Base-by-base conservation (phyloP, 2,113 vertebrate genomes). In the Triplophysa tibetana region DNA sequence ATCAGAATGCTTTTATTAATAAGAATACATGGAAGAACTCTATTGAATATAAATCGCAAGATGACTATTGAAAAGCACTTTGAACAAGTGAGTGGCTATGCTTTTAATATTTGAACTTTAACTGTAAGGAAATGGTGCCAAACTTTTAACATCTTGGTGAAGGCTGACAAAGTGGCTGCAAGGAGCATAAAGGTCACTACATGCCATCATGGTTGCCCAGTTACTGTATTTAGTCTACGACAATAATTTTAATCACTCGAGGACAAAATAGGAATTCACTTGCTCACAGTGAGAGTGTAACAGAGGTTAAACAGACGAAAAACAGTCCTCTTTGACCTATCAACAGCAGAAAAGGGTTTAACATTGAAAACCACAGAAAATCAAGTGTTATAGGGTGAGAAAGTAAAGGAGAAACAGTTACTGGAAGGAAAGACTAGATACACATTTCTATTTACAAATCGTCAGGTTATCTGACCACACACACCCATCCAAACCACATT, bases 381-480 rank as follows among this genome's bases (percentile, higher is more conserved):
- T 61, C 60, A 80, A 79, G 72, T 62, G 75, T 62, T 68, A 60
- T 63, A 79, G 16, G 19, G 19, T 41, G 63, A 45, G 43, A 52
- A 61, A 78, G 75, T 4, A 67, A 54, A 75, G 64, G n/a, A 58
- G 17, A 52, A 6, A 73, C 52, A 84, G 77, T 69, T 69, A 74
- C 19, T 68, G 86, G 85, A 78, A 85, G 77, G 60, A 87, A 83
- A 86, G 78, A 83, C 78, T 48, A 26, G 54, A 24, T 62, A 68
- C 5, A 60, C 41, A 24, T 80, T 70, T 88, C 78, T 88, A 89
- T 92, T 89, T 91, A 90, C 90, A 92, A 21, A 29, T 60, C 23
- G 10, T 73, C 56, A 58, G 8, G 19, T 58, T 21, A 10, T 58
- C n/a, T 58, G 54, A 58, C 54, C 48, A 26, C 26, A 50, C 50